Conservation (phyloP, 2,888 invertebrate genomes). For the Ephialtes manifestator region DNA sequence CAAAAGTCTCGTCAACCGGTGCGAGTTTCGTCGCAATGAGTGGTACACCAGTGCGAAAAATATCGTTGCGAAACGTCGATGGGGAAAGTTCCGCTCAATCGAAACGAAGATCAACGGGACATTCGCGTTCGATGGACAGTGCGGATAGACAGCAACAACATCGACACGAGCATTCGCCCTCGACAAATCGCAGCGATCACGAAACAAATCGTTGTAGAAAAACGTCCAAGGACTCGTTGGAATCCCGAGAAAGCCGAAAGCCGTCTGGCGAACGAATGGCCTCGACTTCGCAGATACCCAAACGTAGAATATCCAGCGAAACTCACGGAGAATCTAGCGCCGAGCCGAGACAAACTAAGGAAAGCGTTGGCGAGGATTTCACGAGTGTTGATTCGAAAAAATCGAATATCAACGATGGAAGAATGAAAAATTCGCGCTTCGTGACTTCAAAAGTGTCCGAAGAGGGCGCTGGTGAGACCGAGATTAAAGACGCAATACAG, state of each 20-base stretch:
- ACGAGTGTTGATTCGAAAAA: slow-evolving; percentile 34
- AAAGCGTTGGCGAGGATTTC: slow-evolving; percentile 2
- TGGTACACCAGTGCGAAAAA: slow-evolving; percentile 62
- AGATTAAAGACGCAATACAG: slow-evolving; percentile 67
- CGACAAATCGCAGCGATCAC: slow-evolving; percentile 32
- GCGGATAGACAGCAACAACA: slow-evolving; percentile 34
- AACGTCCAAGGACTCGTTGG: slow-evolving; percentile 65
- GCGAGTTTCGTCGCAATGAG: slow-evolving; percentile 42
- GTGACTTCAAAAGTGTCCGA: slow-evolving; percentile 82
- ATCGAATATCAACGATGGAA: slow-evolving; percentile 63
- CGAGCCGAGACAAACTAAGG: slow-evolving; percentile 19
- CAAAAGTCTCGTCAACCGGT: slow-evolving; percentile 11
- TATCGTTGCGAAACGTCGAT: slow-evolving; percentile 64
- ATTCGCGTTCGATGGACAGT: slow-evolving; percentile 64
- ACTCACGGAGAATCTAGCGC: slow-evolving; percentile 38
- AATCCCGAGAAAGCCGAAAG: slow-evolving; percentile 56
- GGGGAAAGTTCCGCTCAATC: slow-evolving; percentile 55
- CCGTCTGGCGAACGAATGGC: slow-evolving; percentile 39
- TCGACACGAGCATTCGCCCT: slow-evolving; percentile 26
- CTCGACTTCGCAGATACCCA: slow-evolving; percentile 59
- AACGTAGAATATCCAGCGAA: slow-evolving; percentile 67
- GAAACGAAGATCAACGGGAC: slow-evolving; percentile 57
- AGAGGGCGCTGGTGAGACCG: slow-evolving; percentile 76
- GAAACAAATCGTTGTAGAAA: slow-evolving; percentile 60
- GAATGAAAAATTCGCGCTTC: slow-evolving; percentile 81